Evolutionary conservation across 2,888 invertebrate genomes (phyloP).

Genomic region (Drosophila limbata): DNA sequence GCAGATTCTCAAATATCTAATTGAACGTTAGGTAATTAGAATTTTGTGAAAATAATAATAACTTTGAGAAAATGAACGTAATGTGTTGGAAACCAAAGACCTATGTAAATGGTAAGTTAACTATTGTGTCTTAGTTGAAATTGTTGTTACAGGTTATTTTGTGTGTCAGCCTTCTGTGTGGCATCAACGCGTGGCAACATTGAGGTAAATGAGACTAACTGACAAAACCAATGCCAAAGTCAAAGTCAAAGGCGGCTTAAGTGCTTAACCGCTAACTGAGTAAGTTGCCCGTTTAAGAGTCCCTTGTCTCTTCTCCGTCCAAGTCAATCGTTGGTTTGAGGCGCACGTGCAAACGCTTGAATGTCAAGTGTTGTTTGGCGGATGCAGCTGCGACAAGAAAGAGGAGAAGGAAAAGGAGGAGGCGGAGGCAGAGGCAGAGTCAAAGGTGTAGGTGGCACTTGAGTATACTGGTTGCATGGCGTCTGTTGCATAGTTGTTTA

Average conservation of each 20-base stretch:
- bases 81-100: no score
- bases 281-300: conserved; percentile 35
- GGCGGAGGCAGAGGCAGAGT: neutral
- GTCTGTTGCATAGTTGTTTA: conserved; percentile 47
- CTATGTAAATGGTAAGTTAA: neutral
- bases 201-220: conserved; percentile 56
- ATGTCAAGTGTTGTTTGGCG: conserved; percentile 66
- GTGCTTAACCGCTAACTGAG: conserved; percentile 37
- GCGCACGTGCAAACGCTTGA: conserved; percentile 63
- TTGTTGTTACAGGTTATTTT: neutral
- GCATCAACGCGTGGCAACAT: conserved; percentile 1
- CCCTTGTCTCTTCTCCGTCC: conserved; percentile 8
- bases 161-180: neutral
- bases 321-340: conserved; percentile 37
- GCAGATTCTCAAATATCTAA: neutral
- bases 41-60: no score
- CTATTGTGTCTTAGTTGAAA: neutral
- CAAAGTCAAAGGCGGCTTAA: conserved; percentile 37
- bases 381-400: conserved; percentile 51
- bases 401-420: neutral
- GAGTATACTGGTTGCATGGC: conserved; percentile 29
- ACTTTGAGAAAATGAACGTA: no score
- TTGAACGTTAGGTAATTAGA: neutral
- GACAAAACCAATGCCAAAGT: conserved; percentile 60
- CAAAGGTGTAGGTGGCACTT: conserved; percentile 39